phyloP scores from a whole-genome alignment of 2,888 invertebrate genomes.

The Drosophila mettleri region DNA sequence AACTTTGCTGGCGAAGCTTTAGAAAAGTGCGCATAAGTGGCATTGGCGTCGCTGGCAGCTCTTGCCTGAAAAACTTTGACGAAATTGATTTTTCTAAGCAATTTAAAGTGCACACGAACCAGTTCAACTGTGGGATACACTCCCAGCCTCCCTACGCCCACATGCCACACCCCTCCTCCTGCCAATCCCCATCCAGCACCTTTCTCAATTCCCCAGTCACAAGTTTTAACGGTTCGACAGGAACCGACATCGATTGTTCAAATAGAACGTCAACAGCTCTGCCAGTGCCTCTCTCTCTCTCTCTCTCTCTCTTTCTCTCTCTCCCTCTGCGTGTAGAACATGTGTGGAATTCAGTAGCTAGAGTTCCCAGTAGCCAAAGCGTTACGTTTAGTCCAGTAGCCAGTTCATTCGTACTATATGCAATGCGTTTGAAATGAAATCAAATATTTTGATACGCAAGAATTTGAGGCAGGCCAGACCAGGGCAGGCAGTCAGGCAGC shows the following conservation, averaged over 20 bases:
- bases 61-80: slow-evolving; percentile 64
- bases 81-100: slow-evolving; percentile 81
- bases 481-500: too few species aligned
- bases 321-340: slow-evolving; percentile 1
- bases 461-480: slow-evolving; percentile 57
- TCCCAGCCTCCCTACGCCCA: too few species aligned
- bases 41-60: slow-evolving; percentile 42
- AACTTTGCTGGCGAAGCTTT: slow-evolving; percentile 47
- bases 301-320: background rate
- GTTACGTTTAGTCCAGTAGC: slow-evolving; percentile 6
- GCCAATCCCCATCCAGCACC: too few species aligned
- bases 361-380: slow-evolving; percentile 4
- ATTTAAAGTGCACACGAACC: slow-evolving; percentile 70
- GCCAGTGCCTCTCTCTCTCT: background rate
- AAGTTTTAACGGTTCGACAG: slow-evolving; percentile 21
- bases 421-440: slow-evolving; percentile 69
- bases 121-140: too few species aligned
- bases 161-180: background rate
- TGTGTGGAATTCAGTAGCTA: slow-evolving; percentile 39
- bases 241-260: slow-evolving; percentile 12
- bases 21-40: slow-evolving; percentile 62
- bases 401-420: slow-evolving; percentile 18
- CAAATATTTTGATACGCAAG: slow-evolving; percentile 72
- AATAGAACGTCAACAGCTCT: slow-evolving; percentile 3
- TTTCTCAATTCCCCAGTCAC: background rate